Evolutionary conservation across 2,888 invertebrate species (phyloP), one percentile per base, ranked within the genome.

Genomic region (Hypena proboscidalis): DNA sequence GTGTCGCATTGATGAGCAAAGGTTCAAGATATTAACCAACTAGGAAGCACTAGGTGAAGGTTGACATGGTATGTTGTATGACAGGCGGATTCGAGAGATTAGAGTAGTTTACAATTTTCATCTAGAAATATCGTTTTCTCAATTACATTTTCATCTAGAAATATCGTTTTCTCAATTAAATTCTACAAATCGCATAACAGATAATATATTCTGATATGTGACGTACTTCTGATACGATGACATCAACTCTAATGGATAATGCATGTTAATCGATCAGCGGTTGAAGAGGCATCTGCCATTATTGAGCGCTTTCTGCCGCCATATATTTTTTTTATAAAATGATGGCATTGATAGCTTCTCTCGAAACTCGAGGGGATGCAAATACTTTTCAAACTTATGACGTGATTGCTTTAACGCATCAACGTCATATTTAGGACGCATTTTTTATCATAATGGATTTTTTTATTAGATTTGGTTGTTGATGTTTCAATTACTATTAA

Each of bases 171-270:
- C n/a, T n/a, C n/a, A n/a, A n/a, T n/a, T n/a, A 15, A 15, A 15
- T 8, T 4, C 4, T 1, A 29, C 2, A 15, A 5, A 8, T 8
- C 4, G 4, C 9, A 0, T 1, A 8, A 8, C 4, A 7, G 10
- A 9, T 10, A 15, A 15, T 23, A 6, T 7, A 7, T 0, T 15
- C 6, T 23, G 17, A 34, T 34, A 34, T 23, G 10, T 25, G 31
- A 42, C 37, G 17, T 10, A 45, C 41, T 38, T 39, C 17, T 50
- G 51, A 36, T 57, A 51, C 40, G 46, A 55, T 59, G 55, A 60
- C 44, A 50, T 46, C 44, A 41, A 40, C 33, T 46, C 49, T 70
- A 69, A 74, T 70, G 71, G 70, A 63, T 67, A 64, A 68, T 58
- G 52, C 59, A 64, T 74, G 71, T 70, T 57, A 58, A 66, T 60